These are phyloP conservation scores for Ciconia nigra DNA, from an alignment of 2,797 vertebrate genomes.

Conservation along the genomic window DNA sequence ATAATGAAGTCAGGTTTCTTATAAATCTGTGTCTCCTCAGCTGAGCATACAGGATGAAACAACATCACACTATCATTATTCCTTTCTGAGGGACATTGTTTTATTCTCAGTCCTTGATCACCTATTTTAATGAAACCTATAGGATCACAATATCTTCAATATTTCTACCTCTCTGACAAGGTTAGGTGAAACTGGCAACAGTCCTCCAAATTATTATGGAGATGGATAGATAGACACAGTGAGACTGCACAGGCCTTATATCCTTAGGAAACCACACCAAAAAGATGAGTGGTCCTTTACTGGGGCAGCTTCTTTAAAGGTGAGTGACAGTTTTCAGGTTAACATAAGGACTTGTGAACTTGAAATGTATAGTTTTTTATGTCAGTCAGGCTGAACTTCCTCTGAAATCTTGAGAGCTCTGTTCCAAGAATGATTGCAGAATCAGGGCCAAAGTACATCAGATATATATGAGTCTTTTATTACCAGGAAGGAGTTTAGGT, in stretches of 20 bases:
- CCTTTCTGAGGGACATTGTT: not conserved
- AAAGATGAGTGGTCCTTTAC: not conserved
- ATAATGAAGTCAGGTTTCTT: not conserved
- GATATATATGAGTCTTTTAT: not conserved
- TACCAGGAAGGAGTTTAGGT: not conserved
- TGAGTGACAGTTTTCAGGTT: not conserved
- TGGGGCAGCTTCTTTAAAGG: not conserved
- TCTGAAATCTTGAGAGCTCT: not conserved
- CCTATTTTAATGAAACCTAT: not conserved
- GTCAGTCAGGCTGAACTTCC: not conserved
- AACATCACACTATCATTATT: not conserved
- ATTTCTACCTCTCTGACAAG: not conserved
- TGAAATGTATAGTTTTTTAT: not conserved
- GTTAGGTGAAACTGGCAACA: not conserved
- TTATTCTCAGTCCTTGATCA: not conserved
- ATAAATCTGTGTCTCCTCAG: not conserved
- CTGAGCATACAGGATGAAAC: not conserved
- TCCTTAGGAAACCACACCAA: not conserved
- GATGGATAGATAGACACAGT: not conserved
- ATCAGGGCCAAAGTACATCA: conserved; percentile 9
- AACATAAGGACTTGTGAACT: not conserved
- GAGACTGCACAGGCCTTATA: not conserved
- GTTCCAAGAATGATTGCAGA: not conserved
- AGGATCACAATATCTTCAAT: not conserved
- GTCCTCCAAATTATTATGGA: not conserved